Base-by-base conservation (phyloP, 1,140 invertebrate species). In the Philopotamus ludificatus region DNA sequence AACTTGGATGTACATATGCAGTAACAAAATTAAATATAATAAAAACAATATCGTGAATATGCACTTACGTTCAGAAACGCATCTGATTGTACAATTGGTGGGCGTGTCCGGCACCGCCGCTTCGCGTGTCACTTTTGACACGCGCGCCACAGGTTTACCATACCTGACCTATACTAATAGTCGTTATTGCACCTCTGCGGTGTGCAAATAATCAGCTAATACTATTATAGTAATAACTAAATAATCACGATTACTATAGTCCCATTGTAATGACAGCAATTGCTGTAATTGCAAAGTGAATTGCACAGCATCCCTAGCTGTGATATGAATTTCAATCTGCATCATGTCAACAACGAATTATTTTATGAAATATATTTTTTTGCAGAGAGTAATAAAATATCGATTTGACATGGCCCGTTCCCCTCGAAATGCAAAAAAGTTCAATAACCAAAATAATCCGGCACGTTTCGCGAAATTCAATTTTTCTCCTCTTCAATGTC, bases 361-460 rank as follows among this genome's bases (percentile, higher is more conserved):
- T n/a, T n/a, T n/a, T n/a, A n/a, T n/a, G n/a, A n/a, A n/a, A n/a
- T n/a, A n/a, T n/a, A n/a, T n/a, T n/a, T n/a, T n/a, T n/a, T n/a
- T n/a, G n/a, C n/a, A 53, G 18, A 23, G 61, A 39, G 61, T 41
- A 68, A 64, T 68, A 67, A 67, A 67, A 67, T 67, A 67, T 63
- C 61, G 64, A 68, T 64, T 68, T 41, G 61, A 59, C 66, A 68
- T 62, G n/a, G 55, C 58, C 4, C 18, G 18, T 7, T 16, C 18
- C 50, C 22, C 61, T 60, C 22, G 62, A n/a, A n/a, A n/a, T 63
- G 50, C 54, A 62, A 26, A 58, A 59, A 64, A 64, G 51, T 64
- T 64, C 66, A 68, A 68, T 68, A 68, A 60, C 61, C 66, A 68
- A 68, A 68, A 68, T 68, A 68, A 54, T 68, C 64, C 66, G 53